phyloP scores from a whole-genome alignment of 1,140 invertebrate species.

The Yoshiicerus persimilis region DNA sequence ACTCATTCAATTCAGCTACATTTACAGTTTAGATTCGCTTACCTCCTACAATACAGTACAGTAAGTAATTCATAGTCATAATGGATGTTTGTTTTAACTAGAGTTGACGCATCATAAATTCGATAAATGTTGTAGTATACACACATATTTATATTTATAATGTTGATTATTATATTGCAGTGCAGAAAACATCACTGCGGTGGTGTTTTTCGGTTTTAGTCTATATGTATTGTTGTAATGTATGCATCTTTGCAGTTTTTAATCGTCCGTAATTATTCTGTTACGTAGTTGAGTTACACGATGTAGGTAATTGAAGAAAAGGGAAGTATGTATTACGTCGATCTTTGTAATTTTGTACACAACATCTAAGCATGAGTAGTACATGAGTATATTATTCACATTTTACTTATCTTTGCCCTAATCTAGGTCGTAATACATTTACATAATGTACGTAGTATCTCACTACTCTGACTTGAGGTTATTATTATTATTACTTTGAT shows the following conservation, averaged over 20 bases:
- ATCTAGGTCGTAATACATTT: not conserved
- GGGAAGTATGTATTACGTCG: conserved; percentile 4
- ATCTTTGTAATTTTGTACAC: conserved; percentile 17
- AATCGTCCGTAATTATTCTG: not conserved
- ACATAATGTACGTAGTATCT: not conserved
- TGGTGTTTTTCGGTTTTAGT: not conserved
- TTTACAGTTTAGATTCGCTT: not conserved
- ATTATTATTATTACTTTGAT: not conserved
- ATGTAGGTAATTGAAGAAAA: not conserved
- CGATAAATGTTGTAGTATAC: conserved; percentile 6
- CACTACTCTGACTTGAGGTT: not conserved
- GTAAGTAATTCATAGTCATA: not conserved
- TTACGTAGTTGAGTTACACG: not conserved
- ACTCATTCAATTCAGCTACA: not conserved
- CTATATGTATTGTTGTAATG: not conserved
- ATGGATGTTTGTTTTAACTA: not conserved
- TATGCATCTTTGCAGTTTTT: not conserved
- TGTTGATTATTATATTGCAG: not conserved
- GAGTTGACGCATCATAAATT: conserved; percentile 9
- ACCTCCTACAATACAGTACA: too few species aligned
- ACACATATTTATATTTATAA: not conserved
- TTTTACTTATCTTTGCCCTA: not conserved
- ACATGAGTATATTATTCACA: not conserved
- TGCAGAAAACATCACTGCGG: too few species aligned
- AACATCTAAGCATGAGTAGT: conserved; percentile 1